These are phyloP conservation scores for Galeruca laticollis DNA, from an alignment of 2,888 invertebrate genomes.

Conservation along the genomic window DNA sequence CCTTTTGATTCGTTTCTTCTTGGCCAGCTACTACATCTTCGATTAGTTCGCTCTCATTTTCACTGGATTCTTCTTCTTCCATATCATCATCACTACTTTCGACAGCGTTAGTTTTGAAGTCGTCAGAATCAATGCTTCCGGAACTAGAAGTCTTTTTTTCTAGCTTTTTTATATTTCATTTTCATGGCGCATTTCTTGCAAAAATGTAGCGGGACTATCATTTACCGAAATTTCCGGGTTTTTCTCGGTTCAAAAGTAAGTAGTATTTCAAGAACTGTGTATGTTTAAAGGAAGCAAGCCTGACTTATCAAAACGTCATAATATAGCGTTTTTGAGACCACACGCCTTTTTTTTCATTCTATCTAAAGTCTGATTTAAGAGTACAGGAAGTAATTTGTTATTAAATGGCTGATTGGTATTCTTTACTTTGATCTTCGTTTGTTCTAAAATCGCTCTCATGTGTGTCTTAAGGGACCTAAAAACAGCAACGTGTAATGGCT, in stretches of 20 bases:
- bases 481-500: slow-evolving; percentile 16
- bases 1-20: too few relatives aligned
- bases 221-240: slow-evolving; percentile 7
- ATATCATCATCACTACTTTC: too few relatives aligned
- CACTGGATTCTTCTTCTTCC: too few relatives aligned
- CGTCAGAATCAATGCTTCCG: not conserved
- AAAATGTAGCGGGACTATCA: too few relatives aligned
- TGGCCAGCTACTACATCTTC: too few relatives aligned
- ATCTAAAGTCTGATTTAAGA: slow-evolving; percentile 13
- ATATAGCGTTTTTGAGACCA: slow-evolving; percentile 8
- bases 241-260: too few relatives aligned
- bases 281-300: too few relatives aligned
- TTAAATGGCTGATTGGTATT: slow-evolving; percentile 15
- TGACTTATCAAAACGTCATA: slow-evolving; percentile 1
- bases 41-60: too few relatives aligned
- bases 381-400: slow-evolving; percentile 14
- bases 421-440: not conserved
- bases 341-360: slow-evolving; percentile 15
- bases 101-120: too few relatives aligned
- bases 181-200: too few relatives aligned
- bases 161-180: not conserved
- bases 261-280: too few relatives aligned
- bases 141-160: not conserved
- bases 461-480: slow-evolving; percentile 17
- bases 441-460: slow-evolving; percentile 4